Conservation (phyloP, 2,888 invertebrate species). For the Orchestes rusci region DNA sequence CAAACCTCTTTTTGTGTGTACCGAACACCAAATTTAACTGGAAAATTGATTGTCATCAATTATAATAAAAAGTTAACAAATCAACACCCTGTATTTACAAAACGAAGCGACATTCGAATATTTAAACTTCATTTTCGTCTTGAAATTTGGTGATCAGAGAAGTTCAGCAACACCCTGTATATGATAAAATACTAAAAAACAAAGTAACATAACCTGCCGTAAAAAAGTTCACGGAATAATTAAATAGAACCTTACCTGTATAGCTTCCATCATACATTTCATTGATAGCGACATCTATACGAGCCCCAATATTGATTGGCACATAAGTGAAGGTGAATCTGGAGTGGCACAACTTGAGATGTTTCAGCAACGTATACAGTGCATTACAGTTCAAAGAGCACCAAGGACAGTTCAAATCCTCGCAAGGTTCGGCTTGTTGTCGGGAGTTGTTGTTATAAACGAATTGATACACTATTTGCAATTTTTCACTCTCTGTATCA, state of each 20-base stretch:
- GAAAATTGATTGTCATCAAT: no score
- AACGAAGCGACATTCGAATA: no score
- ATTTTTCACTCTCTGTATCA: slow-evolving; percentile 43
- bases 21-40: no score
- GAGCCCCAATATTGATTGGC: slow-evolving; percentile 66
- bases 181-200: not conserved
- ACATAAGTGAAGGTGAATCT: slow-evolving; percentile 89
- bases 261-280: slow-evolving; percentile 94
- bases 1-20: no score
- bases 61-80: no score
- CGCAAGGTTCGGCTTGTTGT: slow-evolving; percentile 91
- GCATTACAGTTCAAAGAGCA: slow-evolving; percentile 84
- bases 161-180: no score
- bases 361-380: slow-evolving; percentile 84
- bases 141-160: no score
- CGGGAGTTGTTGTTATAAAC: slow-evolving; percentile 90
- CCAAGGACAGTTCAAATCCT: slow-evolving; percentile 93
- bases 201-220: not conserved
- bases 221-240: not conserved
- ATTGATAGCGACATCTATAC: slow-evolving; percentile 92
- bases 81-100: no score
- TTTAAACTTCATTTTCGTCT: no score
- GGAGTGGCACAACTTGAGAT: slow-evolving; percentile 88
- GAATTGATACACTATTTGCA: slow-evolving; percentile 92
- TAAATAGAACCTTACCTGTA: slow-evolving; percentile 47